Evolutionary conservation across 2,888 invertebrate genomes (phyloP).

Genomic region (Panorpa germanica): DNA sequence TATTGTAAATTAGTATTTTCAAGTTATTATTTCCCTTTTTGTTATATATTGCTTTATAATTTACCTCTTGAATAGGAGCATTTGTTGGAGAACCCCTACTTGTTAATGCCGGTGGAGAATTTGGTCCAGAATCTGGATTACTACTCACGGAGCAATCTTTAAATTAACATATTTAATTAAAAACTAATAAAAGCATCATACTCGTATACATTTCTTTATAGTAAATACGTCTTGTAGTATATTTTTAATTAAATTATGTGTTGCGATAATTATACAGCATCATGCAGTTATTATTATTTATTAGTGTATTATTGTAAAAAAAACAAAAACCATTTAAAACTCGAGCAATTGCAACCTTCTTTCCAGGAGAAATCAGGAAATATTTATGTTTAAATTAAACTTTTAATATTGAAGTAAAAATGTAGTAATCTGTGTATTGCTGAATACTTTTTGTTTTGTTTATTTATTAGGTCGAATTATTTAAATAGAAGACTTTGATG

Average conservation of each 20-base stretch:
- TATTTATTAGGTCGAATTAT: constrained; percentile 10
- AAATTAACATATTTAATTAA: constrained; percentile 12
- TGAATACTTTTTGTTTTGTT: neutral
- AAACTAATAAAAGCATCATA: constrained; percentile 1
- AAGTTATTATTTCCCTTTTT: constrained; percentile 10
- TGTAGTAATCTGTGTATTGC: too few relatives aligned
- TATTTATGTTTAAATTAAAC: too few relatives aligned
- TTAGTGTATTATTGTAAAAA: constrained; percentile 4
- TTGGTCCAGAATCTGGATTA: constrained; percentile 57
- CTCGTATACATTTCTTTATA: neutral
- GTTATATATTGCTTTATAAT: constrained; percentile 18
- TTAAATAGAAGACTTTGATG: too few relatives aligned
- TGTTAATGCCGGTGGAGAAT: constrained; percentile 46
- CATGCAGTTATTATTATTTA: constrained; percentile 17
- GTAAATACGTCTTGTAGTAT: constrained; percentile 1
- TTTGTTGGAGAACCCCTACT: constrained; percentile 43
- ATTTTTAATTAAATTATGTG: constrained; percentile 1
- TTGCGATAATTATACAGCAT: neutral
- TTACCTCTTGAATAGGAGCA: constrained; percentile 66
- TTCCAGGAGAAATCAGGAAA: too few relatives aligned
- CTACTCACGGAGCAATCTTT: constrained; percentile 31
- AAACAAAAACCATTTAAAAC: too few relatives aligned
- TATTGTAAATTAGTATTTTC: constrained; percentile 12
- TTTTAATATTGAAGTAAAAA: too few relatives aligned
- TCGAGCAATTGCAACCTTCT: too few relatives aligned